phyloP scores from a whole-genome alignment of 2,113 vertebrate genomes.

The Sciurus niger region DNA sequence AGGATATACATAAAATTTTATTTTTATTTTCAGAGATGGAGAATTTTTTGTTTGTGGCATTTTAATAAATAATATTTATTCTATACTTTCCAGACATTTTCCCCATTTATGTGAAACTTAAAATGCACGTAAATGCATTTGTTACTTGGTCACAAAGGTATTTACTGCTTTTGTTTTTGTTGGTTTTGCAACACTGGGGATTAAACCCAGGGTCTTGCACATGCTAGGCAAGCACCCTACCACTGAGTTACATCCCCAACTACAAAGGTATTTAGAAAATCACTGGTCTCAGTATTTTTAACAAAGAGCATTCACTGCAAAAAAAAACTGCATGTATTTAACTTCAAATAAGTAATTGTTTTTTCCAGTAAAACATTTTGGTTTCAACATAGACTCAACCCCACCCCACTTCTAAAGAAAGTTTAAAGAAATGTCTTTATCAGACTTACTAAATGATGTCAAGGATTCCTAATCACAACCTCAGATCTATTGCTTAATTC shows the following conservation, averaged over 20 bases:
- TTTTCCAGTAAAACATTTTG: not conserved
- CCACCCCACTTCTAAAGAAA: not conserved
- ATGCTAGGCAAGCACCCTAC: no score
- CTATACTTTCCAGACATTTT: not conserved
- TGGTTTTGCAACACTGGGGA: no score
- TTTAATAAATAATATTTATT: not conserved
- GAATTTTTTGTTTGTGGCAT: not conserved
- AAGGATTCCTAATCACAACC: not conserved
- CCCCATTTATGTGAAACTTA: not conserved
- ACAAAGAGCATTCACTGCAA: not conserved
- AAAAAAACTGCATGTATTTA: not conserved
- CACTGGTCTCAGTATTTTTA: not conserved
- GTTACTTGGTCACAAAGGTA: not conserved
- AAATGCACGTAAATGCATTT: not conserved
- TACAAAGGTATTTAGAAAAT: not conserved
- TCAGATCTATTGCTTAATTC: not conserved
- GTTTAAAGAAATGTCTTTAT: not conserved
- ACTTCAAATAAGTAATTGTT: not conserved
- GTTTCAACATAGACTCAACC: not conserved
- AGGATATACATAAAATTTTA: not conserved
- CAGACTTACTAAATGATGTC: not conserved
- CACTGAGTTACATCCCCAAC: no score
- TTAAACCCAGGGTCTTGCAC: no score
- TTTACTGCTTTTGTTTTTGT: no score
- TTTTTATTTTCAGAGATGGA: not conserved